Evolutionary conservation across 2,888 invertebrate genomes (phyloP).

Genomic region (Falcaria lacertinaria): DNA sequence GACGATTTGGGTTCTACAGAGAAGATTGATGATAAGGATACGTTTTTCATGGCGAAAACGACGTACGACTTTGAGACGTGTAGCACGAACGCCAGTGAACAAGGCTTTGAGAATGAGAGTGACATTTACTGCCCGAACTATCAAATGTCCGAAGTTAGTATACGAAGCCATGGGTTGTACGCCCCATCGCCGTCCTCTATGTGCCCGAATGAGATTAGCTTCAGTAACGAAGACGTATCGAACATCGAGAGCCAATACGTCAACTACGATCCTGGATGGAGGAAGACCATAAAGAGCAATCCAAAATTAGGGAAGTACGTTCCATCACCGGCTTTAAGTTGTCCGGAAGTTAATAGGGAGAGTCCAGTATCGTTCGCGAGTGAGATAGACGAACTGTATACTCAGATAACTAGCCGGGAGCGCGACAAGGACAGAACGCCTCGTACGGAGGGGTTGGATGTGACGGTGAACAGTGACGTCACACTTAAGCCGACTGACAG

Average conservation of each 20-base stretch:
- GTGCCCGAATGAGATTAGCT: slow-evolving; percentile 73
- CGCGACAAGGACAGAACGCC: slow-evolving; percentile 53
- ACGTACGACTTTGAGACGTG: slow-evolving; percentile 70
- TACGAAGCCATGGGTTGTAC: slow-evolving; percentile 81
- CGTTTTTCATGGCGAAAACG: slow-evolving; percentile 64
- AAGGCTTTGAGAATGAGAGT: slow-evolving; percentile 78
- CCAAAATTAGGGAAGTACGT: slow-evolving; percentile 65
- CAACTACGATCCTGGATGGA: slow-evolving; percentile 78
- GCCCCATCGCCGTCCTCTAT: slow-evolving; percentile 80
- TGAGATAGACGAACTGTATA: slow-evolving; percentile 85
- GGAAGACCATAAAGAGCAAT: slow-evolving; percentile 64
- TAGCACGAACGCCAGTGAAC: slow-evolving; percentile 70
- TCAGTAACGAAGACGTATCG: slow-evolving; percentile 73
- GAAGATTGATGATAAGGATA: slow-evolving; percentile 58
- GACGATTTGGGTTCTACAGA: slow-evolving; percentile 51
- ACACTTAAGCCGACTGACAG: slow-evolving; percentile 65
- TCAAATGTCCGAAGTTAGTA: slow-evolving; percentile 83
- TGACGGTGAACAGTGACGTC: slow-evolving; percentile 67
- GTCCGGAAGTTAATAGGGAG: slow-evolving; percentile 68
- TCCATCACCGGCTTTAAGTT: slow-evolving; percentile 63
- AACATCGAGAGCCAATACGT: slow-evolving; percentile 76
- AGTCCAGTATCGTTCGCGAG: slow-evolving; percentile 72
- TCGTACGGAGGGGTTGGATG: slow-evolving; percentile 52
- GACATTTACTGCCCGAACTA: slow-evolving; percentile 81
- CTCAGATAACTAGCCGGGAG: slow-evolving; percentile 81